Evolutionary conservation across 2,888 invertebrate genomes (phyloP), one percentile per base, ranked within the genome.

Genomic region (Ennomos fuscantarius): DNA sequence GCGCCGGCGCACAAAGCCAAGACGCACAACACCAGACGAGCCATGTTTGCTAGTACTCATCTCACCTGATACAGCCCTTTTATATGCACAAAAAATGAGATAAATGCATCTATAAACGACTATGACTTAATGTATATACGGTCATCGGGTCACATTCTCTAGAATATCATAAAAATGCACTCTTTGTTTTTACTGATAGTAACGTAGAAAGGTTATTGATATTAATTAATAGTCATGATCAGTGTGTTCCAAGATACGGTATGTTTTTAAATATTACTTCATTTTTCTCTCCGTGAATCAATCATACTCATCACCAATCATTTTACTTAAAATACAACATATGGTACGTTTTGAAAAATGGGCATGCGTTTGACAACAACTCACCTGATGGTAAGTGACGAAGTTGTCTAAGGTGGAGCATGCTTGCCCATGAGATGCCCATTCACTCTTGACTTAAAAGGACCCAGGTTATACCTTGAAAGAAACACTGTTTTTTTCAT

Each of bases 1-100:
- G 82, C 84, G 53, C 86, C 83, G 64, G 63, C 57, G 58, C 71
- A 87, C 79, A 32, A 84, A 57, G 81, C 86, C 70, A 89, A 66
- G 33, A 77, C 79, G 74, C 76, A 85, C 77, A 86, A 67, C 81
- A 82, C 81, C 58, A 84, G 70, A 66, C 82, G 81, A 78, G 80
- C 79, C 89, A 89, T 89, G 75, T 67, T 79, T 60, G 73, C 71
- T 69, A 79, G 74, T 87, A 79, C 58, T 56, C 35, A 48, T 65
- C 8, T 36, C 49, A 62, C 42, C 39, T 49, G 35, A 55, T 51
- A 50, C 55, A 53, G 43, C 65, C 60, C 66, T 64, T 78, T 76
- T 83, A 82, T 82, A 79, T 56, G 36, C 53, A 54, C 1, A 42
- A 43, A 46, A 52, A 53, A 37, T 10, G 39, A 49, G 62, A 68